Base-by-base conservation (phyloP, 2,888 invertebrate species). In the Acanthoscelides obtectus region DNA sequence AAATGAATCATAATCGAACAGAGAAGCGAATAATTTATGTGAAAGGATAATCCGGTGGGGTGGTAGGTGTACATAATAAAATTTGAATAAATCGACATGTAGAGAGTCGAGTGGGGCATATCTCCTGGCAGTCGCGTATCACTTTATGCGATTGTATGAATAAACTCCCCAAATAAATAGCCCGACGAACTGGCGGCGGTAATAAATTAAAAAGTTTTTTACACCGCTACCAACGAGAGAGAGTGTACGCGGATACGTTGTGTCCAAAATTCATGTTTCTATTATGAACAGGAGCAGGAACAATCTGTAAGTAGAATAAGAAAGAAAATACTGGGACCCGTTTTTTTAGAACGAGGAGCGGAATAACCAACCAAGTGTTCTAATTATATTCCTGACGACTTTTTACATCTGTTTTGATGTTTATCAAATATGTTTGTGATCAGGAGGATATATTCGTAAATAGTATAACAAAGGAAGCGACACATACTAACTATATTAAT, bases 161-260 rank as follows among this genome's bases (percentile, higher is more conserved):
- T 80, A 80, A 79, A 80, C 79, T 79, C 77, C 77, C 80, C 77
- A 80, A 81, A 82, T 78, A 79, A 82, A 82, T 81, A 79, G 80
- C 80, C 75, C 79, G 76, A 80, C 80, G 77, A 81, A 79, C 45
- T 45, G 45, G 25, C 25, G 25, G 45, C 17, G 45, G 45, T 12
- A 45, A 45, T 45, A 45, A 45, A 45, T 45, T 45, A 45, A 12
- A 45, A 45, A 45, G 45, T 45, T 45, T 45, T 45, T 45, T 45
- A 45, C 45, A 71, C 72, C 71, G 74, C 75, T 75, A 76, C 76
- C 73, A 74, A 75, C 74, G 71, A 77, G 74, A n/a, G n/a, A n/a
- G 78, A n/a, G 78, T 79, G 79, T 77, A 79, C 79, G 79, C 78
- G 78, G 77, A 77, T 79, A 79, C 75, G 77, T 78, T 75, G 78